Evolutionary conservation across 2,888 invertebrate genomes (phyloP), one percentile per base, ranked within the genome.

Genomic region (Neelides folsomi): DNA sequence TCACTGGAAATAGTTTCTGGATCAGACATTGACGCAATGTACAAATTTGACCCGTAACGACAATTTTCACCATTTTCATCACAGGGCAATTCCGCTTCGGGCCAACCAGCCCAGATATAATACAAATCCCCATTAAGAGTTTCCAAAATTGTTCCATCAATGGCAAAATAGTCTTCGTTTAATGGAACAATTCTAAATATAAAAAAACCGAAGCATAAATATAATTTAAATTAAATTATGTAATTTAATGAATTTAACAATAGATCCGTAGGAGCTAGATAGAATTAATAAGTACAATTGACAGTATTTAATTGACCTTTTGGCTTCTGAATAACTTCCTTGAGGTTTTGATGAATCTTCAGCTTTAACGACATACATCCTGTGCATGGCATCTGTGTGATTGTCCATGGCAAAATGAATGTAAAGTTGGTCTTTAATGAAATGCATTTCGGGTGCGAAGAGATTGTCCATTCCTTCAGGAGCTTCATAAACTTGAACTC

Each of bases 381-480:
- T 39, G 18, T 49, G 47, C 12, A 36, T 47, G 9, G 35, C 47
- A 18, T 47, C 47, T 4, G 37, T 12, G 12, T 37, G 36, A 18
- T 53, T 49, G 41, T 53, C 53, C 53, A 53, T 53, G 12, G 53
- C 47, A 41, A 53, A 53, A 34, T 53, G 49, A 45, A 53, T 53
- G 46, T 53, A 53, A 1, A 49, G 38, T n/a, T 53, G 38, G 1
- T 49, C 46, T 15, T 37, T 35, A 6, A 47, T 36, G 15, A 45
- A 44, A 15, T 53, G 53, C 1, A 53, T 35, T 41, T 53, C 53
- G 0, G 53, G 53, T 7, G 53, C 53, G 19, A 48, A 53, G 12
- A 53, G 44, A 36, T 53, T 53, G 15, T 35, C 37, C 53, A 53
- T 53, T 4, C 42, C 47, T 2, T 36, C 3, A 10, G 53, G 53